These are phyloP conservation scores for Brachionus plicatilis DNA, from an alignment of 1,140 invertebrate species.

Conservation along the genomic window DNA sequence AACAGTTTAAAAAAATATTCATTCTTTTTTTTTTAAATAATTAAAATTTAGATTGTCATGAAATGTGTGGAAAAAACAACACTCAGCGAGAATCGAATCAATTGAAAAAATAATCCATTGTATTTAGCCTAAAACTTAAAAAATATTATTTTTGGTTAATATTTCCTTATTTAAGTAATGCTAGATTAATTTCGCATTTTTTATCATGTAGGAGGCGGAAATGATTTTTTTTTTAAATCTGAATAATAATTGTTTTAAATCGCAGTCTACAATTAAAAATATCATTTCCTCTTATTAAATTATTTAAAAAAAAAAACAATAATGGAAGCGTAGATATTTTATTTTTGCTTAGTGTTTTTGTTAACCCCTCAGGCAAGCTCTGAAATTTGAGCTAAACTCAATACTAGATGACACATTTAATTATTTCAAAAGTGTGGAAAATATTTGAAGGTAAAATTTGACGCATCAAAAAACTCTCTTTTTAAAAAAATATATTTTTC, in stretches of 20 bases:
- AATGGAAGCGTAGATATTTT: not conserved
- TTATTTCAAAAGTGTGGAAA: no score
- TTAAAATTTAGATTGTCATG: not conserved
- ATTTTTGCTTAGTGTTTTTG: not conserved
- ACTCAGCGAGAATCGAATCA: no score
- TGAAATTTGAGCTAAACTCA: not conserved
- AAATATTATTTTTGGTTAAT: not conserved
- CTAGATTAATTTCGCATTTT: not conserved
- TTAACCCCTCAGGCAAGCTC: not conserved
- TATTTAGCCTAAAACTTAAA: not conserved
- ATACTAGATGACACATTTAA: not conserved
- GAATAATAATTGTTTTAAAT: not conserved
- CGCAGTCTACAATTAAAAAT: not conserved
- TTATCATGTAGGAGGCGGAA: not conserved
- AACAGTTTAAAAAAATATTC: not conserved
- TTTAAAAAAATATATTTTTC: not conserved
- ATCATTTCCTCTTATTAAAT: not conserved
- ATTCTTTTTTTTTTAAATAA: not conserved
- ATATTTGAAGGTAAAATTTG: not conserved
- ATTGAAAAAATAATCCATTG: not conserved
- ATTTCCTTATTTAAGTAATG: not conserved
- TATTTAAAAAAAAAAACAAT: not conserved
- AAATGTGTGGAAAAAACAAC: not conserved
- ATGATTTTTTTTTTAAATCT: not conserved
- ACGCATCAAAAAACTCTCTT: not conserved